phyloP scores from a whole-genome alignment of 2,797 vertebrate species.

The Microcaecilia unicolor region DNA sequence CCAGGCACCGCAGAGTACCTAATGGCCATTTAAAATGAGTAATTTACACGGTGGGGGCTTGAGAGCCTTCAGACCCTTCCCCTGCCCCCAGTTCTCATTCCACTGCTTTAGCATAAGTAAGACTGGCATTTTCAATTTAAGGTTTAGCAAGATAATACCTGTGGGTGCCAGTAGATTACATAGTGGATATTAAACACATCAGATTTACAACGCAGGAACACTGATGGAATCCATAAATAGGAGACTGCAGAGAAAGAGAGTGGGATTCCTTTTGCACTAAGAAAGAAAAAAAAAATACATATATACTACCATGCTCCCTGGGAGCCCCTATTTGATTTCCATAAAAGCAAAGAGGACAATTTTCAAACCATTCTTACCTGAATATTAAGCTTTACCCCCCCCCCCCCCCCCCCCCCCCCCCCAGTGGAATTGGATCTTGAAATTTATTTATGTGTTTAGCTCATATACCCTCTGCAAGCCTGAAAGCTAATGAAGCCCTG shows the following conservation, averaged over 20 bases:
- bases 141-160: conserved; percentile 63
- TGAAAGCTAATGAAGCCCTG: too few relatives aligned
- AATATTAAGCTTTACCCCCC: too few relatives aligned
- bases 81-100: background rate
- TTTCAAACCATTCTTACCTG: too few relatives aligned
- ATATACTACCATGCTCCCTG: too few relatives aligned
- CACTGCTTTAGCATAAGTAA: conserved; percentile 28
- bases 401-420: too few relatives aligned
- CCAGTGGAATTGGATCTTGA: too few relatives aligned
- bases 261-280: too few relatives aligned
- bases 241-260: background rate
- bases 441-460: too few relatives aligned
- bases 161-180: conserved; percentile 61
- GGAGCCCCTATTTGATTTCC: too few relatives aligned
- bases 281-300: too few relatives aligned
- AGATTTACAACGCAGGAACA: conserved; percentile 41
- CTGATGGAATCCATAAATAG: conserved; percentile 45
- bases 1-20: conserved; percentile 5
- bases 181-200: conserved; percentile 61
- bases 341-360: too few relatives aligned
- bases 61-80: conserved; percentile 15
- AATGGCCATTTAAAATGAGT: conserved; percentile 50
- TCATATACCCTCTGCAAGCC: too few relatives aligned
- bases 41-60: conserved; percentile 12
- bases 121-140: conserved; percentile 56